Percentiles rank a stretch among this genome's conserved stretches.
phyloP scores from a whole-genome alignment of 2,888 invertebrate species.

The Neocrepidodera transversa region DNA sequence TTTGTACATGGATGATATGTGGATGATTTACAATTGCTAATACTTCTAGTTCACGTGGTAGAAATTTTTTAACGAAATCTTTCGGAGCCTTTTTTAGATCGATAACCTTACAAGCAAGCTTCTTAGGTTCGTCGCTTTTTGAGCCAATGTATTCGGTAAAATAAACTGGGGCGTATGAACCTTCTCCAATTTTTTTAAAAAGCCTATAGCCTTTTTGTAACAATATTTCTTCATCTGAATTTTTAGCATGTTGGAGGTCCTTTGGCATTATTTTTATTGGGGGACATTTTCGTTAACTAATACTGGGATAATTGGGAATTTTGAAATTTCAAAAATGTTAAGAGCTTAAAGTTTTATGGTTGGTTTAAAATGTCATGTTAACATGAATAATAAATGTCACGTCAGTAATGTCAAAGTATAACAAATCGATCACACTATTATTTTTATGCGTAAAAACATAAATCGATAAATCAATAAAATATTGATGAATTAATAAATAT shows the following conservation, averaged over 20 bases:
- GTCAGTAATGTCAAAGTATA: no score
- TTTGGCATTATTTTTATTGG: slow-evolving; percentile 50
- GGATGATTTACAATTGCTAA: slow-evolving; percentile 78
- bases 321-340: neutral
- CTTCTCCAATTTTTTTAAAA: slow-evolving; percentile 73
- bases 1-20: slow-evolving; percentile 78
- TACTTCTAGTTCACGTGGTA: slow-evolving; percentile 82
- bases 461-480: no score
- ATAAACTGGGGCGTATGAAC: slow-evolving; percentile 77
- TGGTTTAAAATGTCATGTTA: neutral
- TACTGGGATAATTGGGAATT: neutral
- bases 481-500: no score
- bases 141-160: slow-evolving; percentile 50
- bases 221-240: slow-evolving; percentile 70
- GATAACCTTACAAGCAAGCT: slow-evolving; percentile 76
- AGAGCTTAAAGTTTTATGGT: neutral
- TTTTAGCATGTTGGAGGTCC: slow-evolving; percentile 50
- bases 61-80: slow-evolving; percentile 80
- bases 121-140: slow-evolving; percentile 39
- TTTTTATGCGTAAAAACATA: no score
- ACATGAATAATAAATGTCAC: no score
- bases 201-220: slow-evolving; percentile 70
- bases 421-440: no score
- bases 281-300: slow-evolving; percentile 18
- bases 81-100: slow-evolving; percentile 75